Evolutionary conservation across 2,888 invertebrate species (phyloP).

Genomic region (Drosophila hawaiiensis): DNA sequence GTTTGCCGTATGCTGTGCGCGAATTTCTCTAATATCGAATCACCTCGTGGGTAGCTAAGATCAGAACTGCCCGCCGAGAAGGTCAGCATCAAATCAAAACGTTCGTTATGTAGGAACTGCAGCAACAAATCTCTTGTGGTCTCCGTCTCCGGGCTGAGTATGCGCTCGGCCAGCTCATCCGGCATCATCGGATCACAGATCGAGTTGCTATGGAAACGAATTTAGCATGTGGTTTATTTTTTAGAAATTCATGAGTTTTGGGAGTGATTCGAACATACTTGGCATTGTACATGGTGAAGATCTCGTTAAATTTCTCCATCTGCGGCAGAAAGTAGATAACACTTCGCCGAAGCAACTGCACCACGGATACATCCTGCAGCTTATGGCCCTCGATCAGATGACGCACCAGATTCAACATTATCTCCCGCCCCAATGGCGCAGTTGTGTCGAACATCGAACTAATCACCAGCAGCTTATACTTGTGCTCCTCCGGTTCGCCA

Average conservation of each 20-base stretch:
- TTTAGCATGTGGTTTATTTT: background rate
- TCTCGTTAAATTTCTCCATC: slow-evolving; percentile 77
- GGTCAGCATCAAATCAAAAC: slow-evolving; percentile 90
- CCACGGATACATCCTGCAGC: slow-evolving; percentile 89
- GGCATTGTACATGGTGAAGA: slow-evolving; percentile 74
- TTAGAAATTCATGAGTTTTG: background rate
- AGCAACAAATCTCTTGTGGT: slow-evolving; percentile 86
- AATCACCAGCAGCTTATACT: slow-evolving; percentile 93
- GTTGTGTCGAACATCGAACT: slow-evolving; percentile 92
- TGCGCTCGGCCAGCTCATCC: slow-evolving; percentile 89
- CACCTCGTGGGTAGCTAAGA: slow-evolving; percentile 85
- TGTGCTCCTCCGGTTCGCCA: slow-evolving; percentile 91
- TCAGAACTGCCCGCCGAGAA: slow-evolving; percentile 91
- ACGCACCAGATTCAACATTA: slow-evolving; percentile 92
- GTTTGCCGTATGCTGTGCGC: slow-evolving; percentile 81
- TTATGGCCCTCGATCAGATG: slow-evolving; percentile 91
- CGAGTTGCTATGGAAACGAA: slow-evolving; percentile 66
- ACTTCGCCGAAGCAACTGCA: slow-evolving; percentile 88
- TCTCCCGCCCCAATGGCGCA: slow-evolving; percentile 94
- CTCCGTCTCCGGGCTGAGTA: slow-evolving; percentile 85
- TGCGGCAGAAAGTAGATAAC: slow-evolving; percentile 93
- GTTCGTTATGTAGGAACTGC: slow-evolving; percentile 88
- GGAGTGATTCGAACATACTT: slow-evolving; percentile 72
- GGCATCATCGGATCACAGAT: slow-evolving; percentile 83
- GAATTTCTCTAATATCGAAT: slow-evolving; percentile 79